A percentile compares a stretch with the other conserved stretches of the same genome.
phyloP scores from a whole-genome alignment of 2,888 invertebrate genomes.

The Drosophila kambysellisi region DNA sequence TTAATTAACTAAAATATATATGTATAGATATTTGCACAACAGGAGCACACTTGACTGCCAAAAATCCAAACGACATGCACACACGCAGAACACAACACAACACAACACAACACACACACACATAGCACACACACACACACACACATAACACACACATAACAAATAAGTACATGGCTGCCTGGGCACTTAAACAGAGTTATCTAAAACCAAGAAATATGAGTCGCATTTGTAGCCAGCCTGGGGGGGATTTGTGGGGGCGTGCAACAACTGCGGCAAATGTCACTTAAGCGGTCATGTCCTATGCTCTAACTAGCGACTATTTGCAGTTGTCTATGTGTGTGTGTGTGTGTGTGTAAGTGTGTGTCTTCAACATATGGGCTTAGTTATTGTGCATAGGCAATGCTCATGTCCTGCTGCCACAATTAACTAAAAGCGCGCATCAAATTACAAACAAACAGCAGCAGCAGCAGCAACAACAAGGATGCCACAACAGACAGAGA shows the following conservation, averaged over 20 bases:
- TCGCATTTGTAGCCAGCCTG: conserved; percentile 34
- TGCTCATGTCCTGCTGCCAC: conserved; percentile 77
- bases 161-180: conserved; percentile 13
- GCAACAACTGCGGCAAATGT: conserved; percentile 66
- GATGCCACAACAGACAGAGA: conserved; percentile 35
- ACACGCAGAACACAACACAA: conserved; percentile 4
- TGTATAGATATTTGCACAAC: conserved; percentile 44
- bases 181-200: conserved; percentile 49
- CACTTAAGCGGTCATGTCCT: conserved; percentile 64
- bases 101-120: neutral
- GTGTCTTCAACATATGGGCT: conserved; percentile 53
- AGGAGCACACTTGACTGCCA: conserved; percentile 31
- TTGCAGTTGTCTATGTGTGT: conserved; percentile 24
- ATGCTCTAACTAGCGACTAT: conserved; percentile 40
- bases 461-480: conserved; percentile 34
- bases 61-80: conserved; percentile 17
- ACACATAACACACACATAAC: conserved; percentile 5
- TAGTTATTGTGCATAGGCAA: conserved; percentile 70
- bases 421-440: conserved; percentile 80
- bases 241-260: neutral
- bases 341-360: conserved; percentile 16
- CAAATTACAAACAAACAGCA: conserved; percentile 75
- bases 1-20: conserved; percentile 76
- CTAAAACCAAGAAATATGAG: conserved; percentile 55
- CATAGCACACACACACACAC: neutral